Evolutionary conservation across 2,888 invertebrate species (phyloP), one percentile per base, ranked within the genome.

Genomic region (Acrobasis consociella): DNA sequence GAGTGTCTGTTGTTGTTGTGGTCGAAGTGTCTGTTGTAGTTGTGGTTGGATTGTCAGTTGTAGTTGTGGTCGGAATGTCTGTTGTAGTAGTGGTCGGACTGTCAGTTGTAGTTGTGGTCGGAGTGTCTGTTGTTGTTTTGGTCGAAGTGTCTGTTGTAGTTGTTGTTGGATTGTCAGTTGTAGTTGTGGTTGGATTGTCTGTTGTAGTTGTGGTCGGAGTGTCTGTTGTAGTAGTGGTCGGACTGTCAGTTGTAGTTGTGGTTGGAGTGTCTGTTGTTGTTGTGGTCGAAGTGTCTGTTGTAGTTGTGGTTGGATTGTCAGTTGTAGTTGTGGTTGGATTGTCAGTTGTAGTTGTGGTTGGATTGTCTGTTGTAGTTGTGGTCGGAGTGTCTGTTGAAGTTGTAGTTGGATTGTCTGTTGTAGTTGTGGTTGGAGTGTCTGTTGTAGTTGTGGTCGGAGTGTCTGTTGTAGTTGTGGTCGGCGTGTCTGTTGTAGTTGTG

Each of bases 261-360:
- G 5, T 10, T 62, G 8, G 62, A 13, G 5, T 22, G 5, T 22
- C 22, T 46, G 42, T 53, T 8, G 61, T 66, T 22, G 37, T 58
- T n/a, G 62, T 58, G 0, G 58, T 64, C 1, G 42, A 11, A 42
- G 49, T 49, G n/a, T 65, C 66, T 10, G 66, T 58, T 2, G 64
- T 42, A 7, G 52, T 63, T 2, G 63, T 52, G 0, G 63, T 64
- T 0, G 58, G 10, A 13, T 61, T 61, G 5, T 63, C 58, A 0
- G 64, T 60, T 42, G 37, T n/a, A 8, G 5, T 8, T 16, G 50
- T 50, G 1, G n/a, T 9, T 0, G n/a, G 38, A n/a, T 38, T 59
- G 8, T 49, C n/a, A 7, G 16, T 3, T 9, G 37, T 13, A 15
- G 22, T 49, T n/a, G n/a, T n/a, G n/a, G n/a, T n/a, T n/a, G n/a